phyloP scores from a whole-genome alignment of 2,888 invertebrate species.

The Diadegma fenestrale region DNA sequence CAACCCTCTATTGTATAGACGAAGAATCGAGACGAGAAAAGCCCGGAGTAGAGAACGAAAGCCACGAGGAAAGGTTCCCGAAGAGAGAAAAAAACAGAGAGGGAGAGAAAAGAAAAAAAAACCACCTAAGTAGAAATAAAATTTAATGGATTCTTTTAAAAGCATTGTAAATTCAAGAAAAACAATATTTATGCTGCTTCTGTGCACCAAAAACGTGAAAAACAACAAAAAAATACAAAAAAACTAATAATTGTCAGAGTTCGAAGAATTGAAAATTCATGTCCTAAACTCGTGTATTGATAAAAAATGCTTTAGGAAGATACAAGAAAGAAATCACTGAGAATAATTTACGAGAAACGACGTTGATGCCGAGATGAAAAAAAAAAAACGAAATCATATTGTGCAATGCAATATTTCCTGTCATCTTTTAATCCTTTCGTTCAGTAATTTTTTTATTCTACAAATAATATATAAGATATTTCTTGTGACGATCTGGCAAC shows the following conservation, averaged over 20 bases:
- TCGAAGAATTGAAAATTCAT: constrained; percentile 70
- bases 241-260: constrained; percentile 67
- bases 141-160: constrained; percentile 62
- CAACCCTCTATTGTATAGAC: constrained; percentile 54
- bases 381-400: constrained; percentile 55
- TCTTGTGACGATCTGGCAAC: too few species aligned
- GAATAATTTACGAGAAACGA: constrained; percentile 29
- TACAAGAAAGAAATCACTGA: constrained; percentile 57
- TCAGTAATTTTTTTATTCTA: constrained; percentile 8
- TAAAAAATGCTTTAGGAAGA: constrained; percentile 70
- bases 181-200: constrained; percentile 72
- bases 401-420: constrained; percentile 37
- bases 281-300: constrained; percentile 65
- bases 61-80: constrained; percentile 33
- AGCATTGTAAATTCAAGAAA: constrained; percentile 72
- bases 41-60: constrained; percentile 42
- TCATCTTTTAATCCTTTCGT: constrained; percentile 35
- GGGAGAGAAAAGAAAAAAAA: constrained; percentile 15
- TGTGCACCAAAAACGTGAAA: constrained; percentile 69
- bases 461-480: constrained; percentile 6
- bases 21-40: constrained; percentile 58
- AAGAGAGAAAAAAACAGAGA: constrained; percentile 20
- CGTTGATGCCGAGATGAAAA: constrained; percentile 61
- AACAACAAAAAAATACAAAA: constrained; percentile 38
- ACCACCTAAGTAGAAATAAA: constrained; percentile 60